A percentile compares a stretch with the other conserved stretches of the same genome.
phyloP scores from a whole-genome alignment of 2,888 invertebrate species.

The Trachelus stipa region DNA sequence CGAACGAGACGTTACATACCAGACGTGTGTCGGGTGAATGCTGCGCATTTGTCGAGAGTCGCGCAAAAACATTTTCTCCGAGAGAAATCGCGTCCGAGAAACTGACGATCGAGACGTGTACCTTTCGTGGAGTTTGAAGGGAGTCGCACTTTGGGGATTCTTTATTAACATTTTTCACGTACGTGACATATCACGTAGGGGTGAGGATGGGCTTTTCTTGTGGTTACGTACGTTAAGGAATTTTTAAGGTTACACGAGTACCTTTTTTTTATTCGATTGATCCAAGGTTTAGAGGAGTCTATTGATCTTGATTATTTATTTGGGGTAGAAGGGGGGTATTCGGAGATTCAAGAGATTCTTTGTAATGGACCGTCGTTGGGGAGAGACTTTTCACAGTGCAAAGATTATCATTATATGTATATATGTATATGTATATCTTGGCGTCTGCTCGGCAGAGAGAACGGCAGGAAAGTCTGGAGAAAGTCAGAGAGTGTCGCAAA shows the following conservation, averaged over 20 bases:
- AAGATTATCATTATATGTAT: background rate
- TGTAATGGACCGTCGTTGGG: background rate
- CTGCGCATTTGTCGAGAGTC: background rate
- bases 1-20: background rate
- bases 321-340: background rate
- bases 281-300: background rate
- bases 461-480: slow-evolving; percentile 31
- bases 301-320: background rate
- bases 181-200: background rate
- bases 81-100: background rate
- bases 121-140: background rate
- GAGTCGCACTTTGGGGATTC: background rate
- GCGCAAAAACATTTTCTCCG: background rate
- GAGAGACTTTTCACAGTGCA: background rate
- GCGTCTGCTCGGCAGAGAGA: slow-evolving; percentile 27
- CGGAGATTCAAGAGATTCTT: background rate
- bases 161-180: background rate
- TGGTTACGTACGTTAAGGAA: background rate
- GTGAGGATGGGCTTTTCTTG: background rate
- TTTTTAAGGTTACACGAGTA: background rate
- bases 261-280: background rate
- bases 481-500: slow-evolving; percentile 34
- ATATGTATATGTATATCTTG: too few relatives aligned
- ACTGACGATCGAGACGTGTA: background rate
- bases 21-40: background rate